Base-by-base conservation (phyloP, 53 echinoderm and acorn worm species). In the Paelopatides confundens region DNA sequence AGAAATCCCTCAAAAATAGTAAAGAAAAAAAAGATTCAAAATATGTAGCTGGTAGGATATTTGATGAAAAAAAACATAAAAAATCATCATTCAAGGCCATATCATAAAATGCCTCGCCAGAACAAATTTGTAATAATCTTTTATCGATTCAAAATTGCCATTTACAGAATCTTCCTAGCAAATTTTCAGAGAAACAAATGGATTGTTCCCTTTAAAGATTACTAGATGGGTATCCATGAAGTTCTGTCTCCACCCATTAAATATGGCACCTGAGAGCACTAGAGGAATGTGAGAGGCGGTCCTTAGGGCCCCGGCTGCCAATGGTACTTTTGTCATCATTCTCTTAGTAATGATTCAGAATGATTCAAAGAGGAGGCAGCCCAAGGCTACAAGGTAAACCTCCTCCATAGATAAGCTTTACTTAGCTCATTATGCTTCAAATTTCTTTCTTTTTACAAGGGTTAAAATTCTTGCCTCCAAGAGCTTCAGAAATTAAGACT, bases 191-290 rank as follows among this genome's bases (percentile, higher is more conserved):
- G 18, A 58, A 58, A 58, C 18, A 58, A 58, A 23, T 2, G 6
- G 0, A 6, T 18, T 17, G 58, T n/a, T n/a, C 58, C 21, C 58
- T 58, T 58, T 58, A 58, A 58, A 58, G 58, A 21, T 58, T 21
- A 18, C 58, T 2, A 58, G 58, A 58, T 21, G 58, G 6, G 21
- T 58, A 17, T 23, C 58, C 21, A 17, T 43, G 6, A 58, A 58
- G 21, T 40, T 24, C 74, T 74, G 74, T 74, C 74, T 39, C 27
- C 74, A 74, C 74, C 74, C 47, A 74, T 74, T 74, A 74, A 74
- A 74, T 74, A 39, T 74, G 39, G 74, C 74, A 38, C 74, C 74
- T 11, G 26, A 26, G 12, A 46, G 40, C 12, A 28, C 26, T 26
- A 74, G 39, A 43, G 74, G 74, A 74, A 74, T 74, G 74, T 74